phyloP scores from a whole-genome alignment of 2,888 invertebrate genomes.

The Nowickia ferox region DNA sequence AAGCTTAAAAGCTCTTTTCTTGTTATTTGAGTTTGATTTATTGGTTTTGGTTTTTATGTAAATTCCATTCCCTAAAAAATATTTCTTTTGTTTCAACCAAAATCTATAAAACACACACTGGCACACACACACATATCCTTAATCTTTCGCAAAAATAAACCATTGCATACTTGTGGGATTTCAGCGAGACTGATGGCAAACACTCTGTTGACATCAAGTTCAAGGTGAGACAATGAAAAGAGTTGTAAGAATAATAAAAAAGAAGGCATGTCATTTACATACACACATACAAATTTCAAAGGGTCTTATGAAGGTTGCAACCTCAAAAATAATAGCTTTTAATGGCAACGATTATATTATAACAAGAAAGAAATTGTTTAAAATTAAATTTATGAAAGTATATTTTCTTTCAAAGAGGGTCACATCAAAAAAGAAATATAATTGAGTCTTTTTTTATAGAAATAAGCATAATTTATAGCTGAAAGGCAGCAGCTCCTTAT shows the following conservation, averaged over 20 bases:
- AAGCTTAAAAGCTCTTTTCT: background rate
- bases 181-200: slow-evolving; percentile 24
- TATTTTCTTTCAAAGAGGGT: background rate
- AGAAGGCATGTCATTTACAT: background rate
- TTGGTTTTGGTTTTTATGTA: background rate
- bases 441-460: background rate
- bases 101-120: background rate
- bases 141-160: background rate
- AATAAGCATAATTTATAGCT: background rate
- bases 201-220: slow-evolving; percentile 42
- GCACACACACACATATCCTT: background rate
- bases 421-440: background rate
- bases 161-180: slow-evolving; percentile 3
- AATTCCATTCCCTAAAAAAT: background rate
- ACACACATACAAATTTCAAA: background rate
- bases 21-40: background rate
- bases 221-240: slow-evolving; percentile 33
- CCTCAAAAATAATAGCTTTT: background rate
- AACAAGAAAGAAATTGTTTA: background rate
- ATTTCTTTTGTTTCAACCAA: background rate
- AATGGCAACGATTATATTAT: background rate
- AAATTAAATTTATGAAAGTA: too few species aligned
- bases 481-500: background rate
- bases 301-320: slow-evolving; percentile 11
- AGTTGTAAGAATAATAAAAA: background rate